Evolutionary conservation across 2,888 invertebrate species (phyloP), one percentile per base, ranked within the genome.

Genomic region (Rhogogaster chlorosoma): DNA sequence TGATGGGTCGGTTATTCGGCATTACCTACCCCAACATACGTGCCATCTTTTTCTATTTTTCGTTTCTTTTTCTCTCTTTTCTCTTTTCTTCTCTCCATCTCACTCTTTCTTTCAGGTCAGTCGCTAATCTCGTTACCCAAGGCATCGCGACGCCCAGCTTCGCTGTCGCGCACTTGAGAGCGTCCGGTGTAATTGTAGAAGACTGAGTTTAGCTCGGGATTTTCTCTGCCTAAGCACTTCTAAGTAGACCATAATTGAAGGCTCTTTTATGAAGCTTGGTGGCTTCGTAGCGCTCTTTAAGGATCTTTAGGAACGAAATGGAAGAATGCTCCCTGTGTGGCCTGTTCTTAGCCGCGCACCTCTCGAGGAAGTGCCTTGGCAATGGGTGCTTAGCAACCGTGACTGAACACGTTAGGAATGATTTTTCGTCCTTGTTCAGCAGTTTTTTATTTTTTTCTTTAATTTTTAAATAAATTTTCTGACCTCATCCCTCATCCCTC

Each of bases 131-230:
- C 57, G 80, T 80, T 80, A 80, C 22, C 49, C 67, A 45, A 45
- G 45, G 70, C 45, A 42, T 67, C 45, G 83, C 83, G 70, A 70
- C 29, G 67, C 67, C 26, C 15, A 12, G 26, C 26, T 22, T n/a
- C 26, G 71, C 10, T n/a, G 22, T n/a, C n/a, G 32, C 70, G 83
- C 70, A 67, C 42, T 57, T 22, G 77, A 77, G 49, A 29, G 49
- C 83, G 70, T 70, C 64, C 83, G 67, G 64, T 45, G 83, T 83
- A 45, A 83, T 67, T 45, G 83, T 67, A 45, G 32, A 70, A n/a
- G 57, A 29, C 32, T 36, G 49, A n/a, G 15, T 77, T 77, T 77
- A 38, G 26, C 22, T 77, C n/a, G 32, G 80, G 80, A 61, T 80
- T 64, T 61, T 57, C 61, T 45, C 83, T 42, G 83, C 67, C n/a